Percentiles rank a stretch among this genome's conserved stretches.
Conservation (phyloP, 2,888 invertebrate species). For the Pseudococcus jackbeardsleyi region DNA sequence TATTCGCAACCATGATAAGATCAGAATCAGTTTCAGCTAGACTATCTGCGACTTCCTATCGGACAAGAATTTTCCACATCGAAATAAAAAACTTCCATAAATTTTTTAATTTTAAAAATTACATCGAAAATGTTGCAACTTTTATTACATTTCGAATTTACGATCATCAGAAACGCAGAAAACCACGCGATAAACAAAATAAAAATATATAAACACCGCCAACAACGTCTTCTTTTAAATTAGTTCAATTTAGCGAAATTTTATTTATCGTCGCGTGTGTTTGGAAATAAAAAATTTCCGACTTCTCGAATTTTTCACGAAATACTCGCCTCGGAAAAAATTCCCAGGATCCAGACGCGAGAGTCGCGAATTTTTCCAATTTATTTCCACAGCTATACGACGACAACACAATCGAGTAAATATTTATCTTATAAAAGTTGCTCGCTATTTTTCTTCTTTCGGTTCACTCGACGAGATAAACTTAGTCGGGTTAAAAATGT, state of each 20-base stretch:
- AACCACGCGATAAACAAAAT: not conserved
- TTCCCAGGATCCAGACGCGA: not conserved
- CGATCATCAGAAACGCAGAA: not conserved
- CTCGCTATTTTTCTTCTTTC: not conserved
- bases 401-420: not conserved
- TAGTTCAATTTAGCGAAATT: constrained; percentile 12
- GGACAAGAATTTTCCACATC: no score
- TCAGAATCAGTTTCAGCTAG: no score
- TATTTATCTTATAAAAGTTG: not conserved
- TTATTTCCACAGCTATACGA: not conserved
- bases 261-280: not conserved
- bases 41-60: no score
- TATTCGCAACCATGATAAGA: no score
- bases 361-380: constrained; percentile 3
- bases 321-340: not conserved
- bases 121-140: not conserved
- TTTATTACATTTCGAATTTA: not conserved
- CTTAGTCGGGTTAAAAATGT: not conserved
- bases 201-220: not conserved
- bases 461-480: not conserved
- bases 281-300: not conserved
- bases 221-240: not conserved
- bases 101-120: not conserved
- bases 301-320: not conserved
- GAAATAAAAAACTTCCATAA: no score